Conservation (phyloP, 2,888 invertebrate species). For the Trilocha varians region DNA sequence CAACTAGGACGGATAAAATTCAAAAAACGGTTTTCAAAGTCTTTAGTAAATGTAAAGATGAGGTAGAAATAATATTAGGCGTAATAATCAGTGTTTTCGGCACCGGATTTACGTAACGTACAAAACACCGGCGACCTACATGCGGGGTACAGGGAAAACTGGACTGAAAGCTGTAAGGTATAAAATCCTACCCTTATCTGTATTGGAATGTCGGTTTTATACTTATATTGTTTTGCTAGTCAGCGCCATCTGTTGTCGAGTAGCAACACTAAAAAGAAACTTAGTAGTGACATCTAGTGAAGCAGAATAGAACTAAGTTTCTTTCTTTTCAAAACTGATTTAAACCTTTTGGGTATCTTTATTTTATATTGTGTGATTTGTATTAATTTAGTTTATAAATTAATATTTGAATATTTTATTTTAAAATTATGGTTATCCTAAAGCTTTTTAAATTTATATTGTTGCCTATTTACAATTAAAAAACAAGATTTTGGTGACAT, state of each 20-base stretch:
- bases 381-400: too few relatives aligned
- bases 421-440: too few relatives aligned
- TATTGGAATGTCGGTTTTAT: neutral
- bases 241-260: slow-evolving; percentile 28
- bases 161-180: slow-evolving; percentile 46
- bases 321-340: too few relatives aligned
- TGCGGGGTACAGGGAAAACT: slow-evolving; percentile 57
- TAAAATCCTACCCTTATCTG: slow-evolving; percentile 15
- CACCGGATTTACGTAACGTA: slow-evolving; percentile 57
- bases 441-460: too few relatives aligned
- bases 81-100: slow-evolving; percentile 41
- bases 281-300: neutral
- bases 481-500: too few relatives aligned
- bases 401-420: too few relatives aligned
- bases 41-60: too few relatives aligned
- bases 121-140: slow-evolving; percentile 61
- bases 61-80: neutral
- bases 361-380: too few relatives aligned
- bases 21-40: too few relatives aligned
- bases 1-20: too few relatives aligned
- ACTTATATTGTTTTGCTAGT: neutral
- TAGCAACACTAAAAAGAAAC: slow-evolving; percentile 36
- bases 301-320: neutral
- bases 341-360: too few relatives aligned
- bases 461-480: too few relatives aligned